Percentiles rank a stretch among this genome's conserved stretches.
phyloP scores from a whole-genome alignment of 2,888 invertebrate species.

The Aleiodes testaceus region DNA sequence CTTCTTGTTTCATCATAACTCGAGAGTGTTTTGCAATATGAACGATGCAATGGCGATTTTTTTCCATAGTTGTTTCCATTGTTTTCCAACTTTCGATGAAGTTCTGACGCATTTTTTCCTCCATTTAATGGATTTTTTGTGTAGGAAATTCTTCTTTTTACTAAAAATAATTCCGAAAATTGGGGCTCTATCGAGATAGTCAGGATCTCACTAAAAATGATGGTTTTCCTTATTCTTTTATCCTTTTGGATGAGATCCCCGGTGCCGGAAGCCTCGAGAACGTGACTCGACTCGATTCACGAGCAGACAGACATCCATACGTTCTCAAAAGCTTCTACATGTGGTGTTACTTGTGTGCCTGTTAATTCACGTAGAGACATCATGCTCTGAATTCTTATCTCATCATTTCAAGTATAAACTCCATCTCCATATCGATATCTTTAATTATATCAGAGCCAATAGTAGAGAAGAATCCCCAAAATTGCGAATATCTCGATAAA shows the following conservation, averaged over 20 bases:
- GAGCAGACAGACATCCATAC: constrained; percentile 35
- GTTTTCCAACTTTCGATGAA: not conserved
- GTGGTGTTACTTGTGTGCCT: constrained; percentile 35
- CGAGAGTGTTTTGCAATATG: constrained; percentile 2
- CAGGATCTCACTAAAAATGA: constrained; percentile 26
- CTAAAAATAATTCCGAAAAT: constrained; percentile 10
- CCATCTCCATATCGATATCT: too few relatives aligned
- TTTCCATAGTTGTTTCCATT: not conserved
- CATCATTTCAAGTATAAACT: too few relatives aligned
- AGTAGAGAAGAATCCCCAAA: too few relatives aligned
- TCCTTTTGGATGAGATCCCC: constrained; percentile 32
- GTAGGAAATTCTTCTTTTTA: constrained; percentile 9
- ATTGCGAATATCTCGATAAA: too few relatives aligned
- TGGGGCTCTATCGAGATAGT: constrained; percentile 13
- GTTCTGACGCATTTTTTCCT: not conserved
- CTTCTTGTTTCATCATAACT: constrained; percentile 10
- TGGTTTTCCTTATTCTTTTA: constrained; percentile 22
- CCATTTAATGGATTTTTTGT: too few relatives aligned
- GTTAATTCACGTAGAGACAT: constrained; percentile 47
- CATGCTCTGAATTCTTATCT: constrained; percentile 44
- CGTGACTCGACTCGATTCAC: constrained; percentile 48
- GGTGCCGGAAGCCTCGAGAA: constrained; percentile 38
- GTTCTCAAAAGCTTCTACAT: constrained; percentile 34
- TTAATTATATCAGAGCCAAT: too few relatives aligned
- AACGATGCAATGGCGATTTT: constrained; percentile 12